Evolutionary conservation across 2,888 invertebrate genomes (phyloP).

Genomic region (Athetis lepigone): DNA sequence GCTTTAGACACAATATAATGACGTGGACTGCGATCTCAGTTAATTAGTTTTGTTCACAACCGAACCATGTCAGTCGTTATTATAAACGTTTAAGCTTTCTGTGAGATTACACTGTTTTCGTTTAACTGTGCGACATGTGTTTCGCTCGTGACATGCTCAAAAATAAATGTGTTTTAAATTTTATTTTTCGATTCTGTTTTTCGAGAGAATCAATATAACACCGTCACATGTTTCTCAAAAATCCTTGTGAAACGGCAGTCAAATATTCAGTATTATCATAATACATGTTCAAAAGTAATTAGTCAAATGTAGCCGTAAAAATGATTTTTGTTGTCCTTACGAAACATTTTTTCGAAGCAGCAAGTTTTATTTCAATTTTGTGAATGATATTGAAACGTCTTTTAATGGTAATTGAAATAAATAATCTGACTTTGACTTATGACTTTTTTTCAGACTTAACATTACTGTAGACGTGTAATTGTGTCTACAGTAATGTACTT

Average conservation of each 20-base stretch:
- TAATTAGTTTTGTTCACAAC: background rate
- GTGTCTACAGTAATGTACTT: no score
- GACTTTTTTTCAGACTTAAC: no score
- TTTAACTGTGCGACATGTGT: slow-evolving; percentile 13
- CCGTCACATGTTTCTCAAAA: background rate
- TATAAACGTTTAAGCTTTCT: background rate
- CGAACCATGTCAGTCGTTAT: no score
- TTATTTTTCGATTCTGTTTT: slow-evolving; percentile 1
- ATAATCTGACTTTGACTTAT: no score
- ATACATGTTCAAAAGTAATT: background rate
- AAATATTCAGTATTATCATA: background rate
- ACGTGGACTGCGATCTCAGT: background rate
- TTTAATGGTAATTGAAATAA: no score
- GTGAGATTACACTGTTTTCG: background rate
- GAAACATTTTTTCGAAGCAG: no score
- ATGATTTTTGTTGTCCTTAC: no score
- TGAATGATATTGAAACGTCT: no score
- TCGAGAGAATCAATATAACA: background rate
- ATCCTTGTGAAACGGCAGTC: background rate
- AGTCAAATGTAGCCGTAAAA: no score
- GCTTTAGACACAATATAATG: no score
- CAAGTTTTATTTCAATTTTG: no score
- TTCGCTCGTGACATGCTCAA: slow-evolving; percentile 16
- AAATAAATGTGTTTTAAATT: slow-evolving; percentile 8
- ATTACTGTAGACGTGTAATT: no score